Conservation (phyloP, 2,113 vertebrate species). For the Peromyscus californicus region DNA sequence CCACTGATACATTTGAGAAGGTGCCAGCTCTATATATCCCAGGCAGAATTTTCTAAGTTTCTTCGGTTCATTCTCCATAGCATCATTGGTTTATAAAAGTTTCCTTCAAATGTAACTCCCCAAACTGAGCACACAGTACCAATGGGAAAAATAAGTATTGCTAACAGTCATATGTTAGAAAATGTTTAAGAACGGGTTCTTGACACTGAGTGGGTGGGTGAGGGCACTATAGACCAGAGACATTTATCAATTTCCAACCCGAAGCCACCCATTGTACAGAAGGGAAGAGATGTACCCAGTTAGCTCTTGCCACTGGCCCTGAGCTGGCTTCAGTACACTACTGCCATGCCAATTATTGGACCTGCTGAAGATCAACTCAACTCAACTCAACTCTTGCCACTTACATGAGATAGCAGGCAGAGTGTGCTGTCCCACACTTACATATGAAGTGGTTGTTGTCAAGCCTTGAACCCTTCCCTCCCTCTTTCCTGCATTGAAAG, state of each 20-base stretch:
- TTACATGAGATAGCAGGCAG: neutral
- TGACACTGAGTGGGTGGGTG: too few species aligned
- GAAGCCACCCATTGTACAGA: neutral
- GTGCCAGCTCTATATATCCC: neutral
- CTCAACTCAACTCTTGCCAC: neutral
- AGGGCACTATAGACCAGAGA: neutral
- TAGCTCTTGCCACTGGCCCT: neutral
- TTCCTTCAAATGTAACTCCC: neutral
- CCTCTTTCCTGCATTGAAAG: neutral
- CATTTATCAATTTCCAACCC: neutral
- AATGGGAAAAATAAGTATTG: neutral
- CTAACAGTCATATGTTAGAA: neutral
- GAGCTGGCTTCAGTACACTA: neutral
- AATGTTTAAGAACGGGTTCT: neutral
- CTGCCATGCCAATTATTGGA: neutral
- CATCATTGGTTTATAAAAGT: neutral
- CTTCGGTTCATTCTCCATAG: neutral
- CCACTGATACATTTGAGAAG: neutral
- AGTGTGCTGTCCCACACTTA: neutral
- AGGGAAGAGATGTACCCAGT: neutral
- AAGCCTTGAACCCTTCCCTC: neutral
- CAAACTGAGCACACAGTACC: neutral
- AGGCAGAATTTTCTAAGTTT: neutral
- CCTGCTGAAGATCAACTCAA: neutral
- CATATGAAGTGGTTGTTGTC: rapidly evolving